Base-by-base conservation (phyloP, 2,888 invertebrate species). In the Arrhopalites spinosus region DNA sequence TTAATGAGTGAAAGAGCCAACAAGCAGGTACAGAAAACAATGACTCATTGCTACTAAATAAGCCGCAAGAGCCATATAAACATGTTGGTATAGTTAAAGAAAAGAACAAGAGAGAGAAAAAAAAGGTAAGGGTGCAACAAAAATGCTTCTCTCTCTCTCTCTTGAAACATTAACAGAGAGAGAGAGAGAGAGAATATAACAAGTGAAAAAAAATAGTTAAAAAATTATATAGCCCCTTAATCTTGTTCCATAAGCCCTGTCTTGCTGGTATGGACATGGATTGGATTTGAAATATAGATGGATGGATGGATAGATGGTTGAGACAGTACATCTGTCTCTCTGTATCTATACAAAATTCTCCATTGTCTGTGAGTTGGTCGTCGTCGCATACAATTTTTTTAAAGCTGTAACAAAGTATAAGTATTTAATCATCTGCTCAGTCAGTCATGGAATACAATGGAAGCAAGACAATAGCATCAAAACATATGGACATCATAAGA, bases 361-460 rank as follows among this genome's bases (percentile, higher is more conserved):
- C 70, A 70, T 70, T 70, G 70, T 70, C 59, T 70, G 56, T 20
- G 25, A 13, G 25, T 17, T 27, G 27, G 25, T 20, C 3, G 36
- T 45, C 53, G 70, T 53, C 59, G 64, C 64, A 64, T n/a, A 30
- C 29, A 64, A 15, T 59, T 36, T 36, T 53, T 53, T 64, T 64
- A 36, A 64, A 72, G 71, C 72, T 72, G 63, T 61, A 72, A 72
- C 72, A 72, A 72, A 72, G 72, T 72, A 72, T 72, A 72, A 72
- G 72, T 72, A 72, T 72, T 72, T 72, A 72, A 72, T 72, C 72
- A 72, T 72, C 61, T 72, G 72, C 47, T 72, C 72, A 72, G 72
- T 72, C 72, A 72, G 61, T 63, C 72, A 59, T 27, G 29, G 29
- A 72, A 61, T 25, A 71, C 71, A 72, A 72, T 72, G 72, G 72